Evolutionary conservation across 92 coral and sea anemone genomes (phyloP), one percentile per base, ranked within the genome.

Genomic region (Porites evermanni): DNA sequence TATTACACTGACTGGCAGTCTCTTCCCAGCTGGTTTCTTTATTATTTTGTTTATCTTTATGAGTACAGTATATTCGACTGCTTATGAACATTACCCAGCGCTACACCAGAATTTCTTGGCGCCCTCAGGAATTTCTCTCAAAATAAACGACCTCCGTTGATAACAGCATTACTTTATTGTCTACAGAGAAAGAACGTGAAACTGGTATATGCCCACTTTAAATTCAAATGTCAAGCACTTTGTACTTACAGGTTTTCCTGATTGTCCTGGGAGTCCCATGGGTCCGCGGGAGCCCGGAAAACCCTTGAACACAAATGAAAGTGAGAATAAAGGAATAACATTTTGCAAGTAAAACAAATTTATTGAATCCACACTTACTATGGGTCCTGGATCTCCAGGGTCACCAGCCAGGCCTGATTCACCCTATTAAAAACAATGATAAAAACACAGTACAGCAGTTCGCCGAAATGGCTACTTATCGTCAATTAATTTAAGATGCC

Each of bases 241-340:
- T 2, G 17, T 74, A 90, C 96, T 93, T 86, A 93, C 96, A 72
- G 88, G 87, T 11, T 85, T 91, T 69, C 96, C 96, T 67, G 90
- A 89, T 78, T 87, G 84, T 38, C 96, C 96, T 24, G 17, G 59
- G 3, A 91, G 87, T 32, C 96, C 96, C 86, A 89, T 83, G 14
- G 64, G 72, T 2, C 96, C 96, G 59, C 80, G 51, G 54, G 86
- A 84, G 16, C 96, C 96, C 59, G 67, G 92, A 74, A 85, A 75
- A 21, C 96, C 96, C 96, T 93, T 50, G 3, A 51, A 82, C 38
- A 20, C 18, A 58, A 9, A 54, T 21, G 18, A 20, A 1, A 74
- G n/a, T 38, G 47, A 38, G 7, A 4, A 38, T 38, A 38, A 38
- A 38, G 47, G 47, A 38, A 38, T 38, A 0, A 38, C 1, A 38